Evolutionary conservation across 23 tunicate species (phyloP).

Genomic region (Ciona savignyi): DNA sequence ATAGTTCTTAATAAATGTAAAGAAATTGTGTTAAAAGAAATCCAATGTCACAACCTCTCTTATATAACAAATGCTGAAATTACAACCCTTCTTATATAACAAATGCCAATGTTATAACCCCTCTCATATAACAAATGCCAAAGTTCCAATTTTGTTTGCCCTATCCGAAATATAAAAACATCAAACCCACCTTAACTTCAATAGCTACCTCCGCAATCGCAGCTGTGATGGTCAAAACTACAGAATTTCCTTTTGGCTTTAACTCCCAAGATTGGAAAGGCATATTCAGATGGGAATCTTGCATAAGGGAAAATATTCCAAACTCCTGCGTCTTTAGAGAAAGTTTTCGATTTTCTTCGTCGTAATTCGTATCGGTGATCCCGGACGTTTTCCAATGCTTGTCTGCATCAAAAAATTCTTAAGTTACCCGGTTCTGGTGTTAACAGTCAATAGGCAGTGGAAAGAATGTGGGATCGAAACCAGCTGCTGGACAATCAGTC

Average conservation of each 20-base stretch:
- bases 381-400: slow-evolving; percentile 71
- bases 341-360: slow-evolving; percentile 34
- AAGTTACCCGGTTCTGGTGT: no score
- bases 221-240: slow-evolving; percentile 48
- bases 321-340: slow-evolving; percentile 44
- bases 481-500: no score
- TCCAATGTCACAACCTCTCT: no score
- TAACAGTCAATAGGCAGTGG: no score
- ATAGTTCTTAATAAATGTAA: no score
- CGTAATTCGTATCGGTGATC: slow-evolving; percentile 34
- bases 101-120: background rate
- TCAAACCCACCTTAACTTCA: slow-evolving; percentile 54
- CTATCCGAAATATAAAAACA: no score
- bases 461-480: no score
- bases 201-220: slow-evolving; percentile 58
- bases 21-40: no score
- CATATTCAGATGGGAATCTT: slow-evolving; percentile 86
- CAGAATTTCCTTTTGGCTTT: slow-evolving; percentile 44
- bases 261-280: slow-evolving; percentile 87
- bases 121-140: background rate
- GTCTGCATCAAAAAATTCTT: no score
- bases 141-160: background rate
- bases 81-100: no score
- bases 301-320: slow-evolving; percentile 63
- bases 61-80: no score